Percentiles rank a stretch among this genome's conserved stretches.
phyloP scores from a whole-genome alignment of 2,888 invertebrate genomes.

The Metacarcinus magister region DNA sequence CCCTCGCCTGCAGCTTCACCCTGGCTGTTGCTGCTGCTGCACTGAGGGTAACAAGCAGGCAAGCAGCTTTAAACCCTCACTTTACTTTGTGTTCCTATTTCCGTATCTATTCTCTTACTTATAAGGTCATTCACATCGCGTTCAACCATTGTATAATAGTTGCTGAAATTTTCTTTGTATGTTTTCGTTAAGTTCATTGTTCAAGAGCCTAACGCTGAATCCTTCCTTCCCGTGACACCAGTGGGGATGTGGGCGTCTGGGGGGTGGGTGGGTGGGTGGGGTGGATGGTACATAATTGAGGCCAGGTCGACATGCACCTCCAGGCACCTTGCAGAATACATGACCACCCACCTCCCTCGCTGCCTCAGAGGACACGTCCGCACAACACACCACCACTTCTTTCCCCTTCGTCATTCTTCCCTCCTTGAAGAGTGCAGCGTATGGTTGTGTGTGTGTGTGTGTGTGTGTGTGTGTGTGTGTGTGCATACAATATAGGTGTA shows the following conservation, averaged over 20 bases:
- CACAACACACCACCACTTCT: not conserved
- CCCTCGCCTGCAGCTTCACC: not conserved
- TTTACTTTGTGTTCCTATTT: not conserved
- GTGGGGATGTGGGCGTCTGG: not conserved
- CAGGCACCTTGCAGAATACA: not conserved
- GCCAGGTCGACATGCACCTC: not conserved
- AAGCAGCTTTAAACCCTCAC: not conserved
- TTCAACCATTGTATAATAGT: not conserved
- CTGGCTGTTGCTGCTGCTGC: not conserved
- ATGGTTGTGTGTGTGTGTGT: not conserved
- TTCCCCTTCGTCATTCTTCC: not conserved
- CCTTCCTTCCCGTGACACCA: not conserved
- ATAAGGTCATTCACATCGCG: not conserved
- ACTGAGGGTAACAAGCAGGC: not conserved
- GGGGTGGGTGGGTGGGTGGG: not conserved
- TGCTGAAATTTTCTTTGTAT: not conserved
- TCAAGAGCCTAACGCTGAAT: not conserved
- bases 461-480: too few species aligned
- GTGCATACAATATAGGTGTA: too few species aligned
- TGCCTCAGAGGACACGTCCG: not conserved
- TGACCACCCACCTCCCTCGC: conserved; percentile 1
- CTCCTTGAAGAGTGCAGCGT: not conserved
- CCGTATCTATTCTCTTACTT: not conserved
- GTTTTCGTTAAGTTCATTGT: not conserved
- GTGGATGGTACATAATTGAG: conserved; percentile 3